A percentile compares a stretch with the other conserved stretches of the same genome.
These are phyloP conservation scores for Drosophila eugracilis DNA, from an alignment of 1,140 invertebrate species.

Conservation along the genomic window DNA sequence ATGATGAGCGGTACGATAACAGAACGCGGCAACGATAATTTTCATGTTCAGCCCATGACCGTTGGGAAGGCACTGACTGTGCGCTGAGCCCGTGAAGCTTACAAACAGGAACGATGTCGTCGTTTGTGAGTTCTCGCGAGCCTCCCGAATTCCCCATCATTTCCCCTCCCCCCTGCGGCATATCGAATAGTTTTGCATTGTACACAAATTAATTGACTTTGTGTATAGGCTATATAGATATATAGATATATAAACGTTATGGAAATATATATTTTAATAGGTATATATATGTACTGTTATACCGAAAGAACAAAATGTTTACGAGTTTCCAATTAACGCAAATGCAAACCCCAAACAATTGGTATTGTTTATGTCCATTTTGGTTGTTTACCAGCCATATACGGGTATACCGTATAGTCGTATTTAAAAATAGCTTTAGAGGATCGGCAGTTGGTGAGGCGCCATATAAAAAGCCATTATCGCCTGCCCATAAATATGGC, in stretches of 20 bases:
- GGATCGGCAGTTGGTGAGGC: background rate
- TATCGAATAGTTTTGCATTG: conserved; percentile 75
- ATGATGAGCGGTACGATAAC: conserved; percentile 31
- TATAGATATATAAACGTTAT: background rate
- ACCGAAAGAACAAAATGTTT: background rate
- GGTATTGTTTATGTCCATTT: conserved; percentile 21
- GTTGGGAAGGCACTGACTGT: conserved; percentile 58
- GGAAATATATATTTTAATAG: background rate
- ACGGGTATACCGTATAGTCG: background rate
- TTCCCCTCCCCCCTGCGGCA: too few species aligned
- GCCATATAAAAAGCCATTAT: background rate
- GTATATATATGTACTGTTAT: background rate
- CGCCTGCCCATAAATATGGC: background rate
- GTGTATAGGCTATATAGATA: background rate
- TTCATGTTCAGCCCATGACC: conserved; percentile 74
- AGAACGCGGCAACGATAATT: conserved; percentile 40
- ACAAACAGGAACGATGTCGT: conserved; percentile 18
- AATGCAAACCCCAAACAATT: conserved; percentile 24
- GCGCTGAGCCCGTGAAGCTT: conserved; percentile 27
- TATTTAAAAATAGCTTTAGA: conserved; percentile 2
- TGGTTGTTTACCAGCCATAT: conserved; percentile 3
- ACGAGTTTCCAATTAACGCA: conserved; percentile 39
- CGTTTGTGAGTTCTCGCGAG: conserved; percentile 7
- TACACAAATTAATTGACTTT: conserved; percentile 75
- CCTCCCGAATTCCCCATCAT: too few species aligned